These are phyloP conservation scores for Podarcis raffonei DNA, from an alignment of 2,113 vertebrate genomes.

Conservation along the genomic window DNA sequence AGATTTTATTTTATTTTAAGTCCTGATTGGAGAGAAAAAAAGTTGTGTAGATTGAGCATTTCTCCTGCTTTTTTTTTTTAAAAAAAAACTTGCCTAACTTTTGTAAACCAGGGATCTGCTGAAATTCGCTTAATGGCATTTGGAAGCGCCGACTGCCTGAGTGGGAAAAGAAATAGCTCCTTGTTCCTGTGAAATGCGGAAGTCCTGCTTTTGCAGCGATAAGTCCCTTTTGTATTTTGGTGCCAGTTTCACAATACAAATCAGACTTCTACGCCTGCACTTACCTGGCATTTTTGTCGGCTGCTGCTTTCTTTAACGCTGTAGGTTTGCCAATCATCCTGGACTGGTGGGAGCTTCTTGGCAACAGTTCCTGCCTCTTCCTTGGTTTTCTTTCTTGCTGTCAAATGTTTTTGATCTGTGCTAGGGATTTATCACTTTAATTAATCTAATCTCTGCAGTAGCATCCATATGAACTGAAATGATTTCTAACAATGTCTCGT, in stretches of 20 bases:
- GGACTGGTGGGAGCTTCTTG: slow-evolving; percentile 9
- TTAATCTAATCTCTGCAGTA: slow-evolving; percentile 69
- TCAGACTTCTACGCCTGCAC: not conserved
- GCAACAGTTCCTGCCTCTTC: not conserved
- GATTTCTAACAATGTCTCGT: slow-evolving; percentile 58
- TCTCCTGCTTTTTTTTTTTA: not conserved
- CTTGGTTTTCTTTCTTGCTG: slow-evolving; percentile 10
- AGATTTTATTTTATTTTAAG: not conserved
- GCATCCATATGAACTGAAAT: slow-evolving; percentile 56
- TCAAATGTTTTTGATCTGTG: slow-evolving; percentile 33
- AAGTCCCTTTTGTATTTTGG: slow-evolving; percentile 14
- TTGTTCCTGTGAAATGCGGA: not conserved
- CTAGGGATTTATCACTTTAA: slow-evolving; percentile 67
- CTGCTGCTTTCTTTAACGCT: not conserved
- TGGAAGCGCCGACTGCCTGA: not conserved
- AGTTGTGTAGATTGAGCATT: not conserved
- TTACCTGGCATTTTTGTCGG: not conserved
- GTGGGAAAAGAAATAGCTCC: not conserved
- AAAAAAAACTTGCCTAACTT: not conserved
- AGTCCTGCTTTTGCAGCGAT: not conserved
- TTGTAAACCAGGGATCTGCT: not conserved
- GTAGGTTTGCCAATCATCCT: slow-evolving; percentile 20
- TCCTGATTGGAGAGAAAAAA: not conserved
- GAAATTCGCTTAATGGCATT: not conserved
- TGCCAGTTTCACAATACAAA: not conserved